Percentiles rank a stretch among this genome's conserved stretches.
Conservation (phyloP, 2,797 vertebrate species). For the Anguilla marmorata region DNA sequence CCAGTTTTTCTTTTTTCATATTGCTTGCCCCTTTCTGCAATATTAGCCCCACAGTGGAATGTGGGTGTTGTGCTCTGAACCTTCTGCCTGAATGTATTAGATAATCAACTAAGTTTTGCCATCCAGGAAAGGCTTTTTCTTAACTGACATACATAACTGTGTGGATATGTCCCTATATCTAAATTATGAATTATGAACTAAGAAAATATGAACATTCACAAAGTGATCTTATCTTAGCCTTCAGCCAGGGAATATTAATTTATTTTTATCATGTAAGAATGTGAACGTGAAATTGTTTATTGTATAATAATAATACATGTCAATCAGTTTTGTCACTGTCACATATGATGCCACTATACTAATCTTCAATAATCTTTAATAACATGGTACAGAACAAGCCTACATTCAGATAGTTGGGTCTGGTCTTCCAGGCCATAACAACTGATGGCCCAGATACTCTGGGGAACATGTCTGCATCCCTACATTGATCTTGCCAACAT, state of each 20-base stretch:
- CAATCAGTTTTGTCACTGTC: neutral
- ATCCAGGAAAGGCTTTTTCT: neutral
- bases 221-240: neutral
- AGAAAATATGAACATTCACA: neutral
- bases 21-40: neutral
- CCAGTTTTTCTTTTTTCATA: neutral
- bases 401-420: neutral
- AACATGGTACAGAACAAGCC: neutral
- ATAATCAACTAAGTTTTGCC: neutral
- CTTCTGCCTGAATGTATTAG: neutral
- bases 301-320: neutral
- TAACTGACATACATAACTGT: neutral
- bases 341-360: slow-evolving; percentile 16
- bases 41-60: neutral
- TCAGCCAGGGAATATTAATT: neutral
- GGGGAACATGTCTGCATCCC: neutral
- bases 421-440: slow-evolving; percentile 1
- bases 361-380: slow-evolving; percentile 17
- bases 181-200: neutral
- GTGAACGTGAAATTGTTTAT: neutral
- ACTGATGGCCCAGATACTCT: neutral
- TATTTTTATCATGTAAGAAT: neutral
- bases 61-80: neutral
- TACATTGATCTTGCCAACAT: neutral
- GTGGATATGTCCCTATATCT: neutral